phyloP scores from a whole-genome alignment of 2,888 invertebrate genomes.

The Nyleta sp. region DNA sequence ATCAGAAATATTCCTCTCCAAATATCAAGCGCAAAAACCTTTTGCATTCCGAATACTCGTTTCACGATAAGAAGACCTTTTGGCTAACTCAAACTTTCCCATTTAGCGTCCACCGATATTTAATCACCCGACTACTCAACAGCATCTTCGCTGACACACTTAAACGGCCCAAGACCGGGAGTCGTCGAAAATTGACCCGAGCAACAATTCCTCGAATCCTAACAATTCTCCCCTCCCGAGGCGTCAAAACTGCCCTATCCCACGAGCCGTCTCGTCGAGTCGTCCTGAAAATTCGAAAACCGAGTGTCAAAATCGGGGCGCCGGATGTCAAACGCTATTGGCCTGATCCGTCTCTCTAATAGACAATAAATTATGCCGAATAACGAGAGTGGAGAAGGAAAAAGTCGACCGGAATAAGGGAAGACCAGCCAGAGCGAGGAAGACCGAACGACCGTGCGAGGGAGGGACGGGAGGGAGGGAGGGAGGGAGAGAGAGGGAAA shows the following conservation, averaged over 20 bases:
- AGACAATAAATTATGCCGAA: slow-evolving; percentile 51
- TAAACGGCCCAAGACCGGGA: too few relatives aligned
- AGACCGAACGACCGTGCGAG: not conserved
- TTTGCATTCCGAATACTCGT: too few relatives aligned
- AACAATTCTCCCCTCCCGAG: not conserved
- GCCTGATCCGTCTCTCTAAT: slow-evolving; percentile 11
- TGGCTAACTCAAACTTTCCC: too few relatives aligned
- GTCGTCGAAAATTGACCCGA: too few relatives aligned
- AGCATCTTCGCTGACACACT: too few relatives aligned
- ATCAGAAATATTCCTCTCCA: too few relatives aligned
- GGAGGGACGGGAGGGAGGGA: slow-evolving; percentile 38
- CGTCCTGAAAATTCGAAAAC: slow-evolving; percentile 18
- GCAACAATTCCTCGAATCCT: too few relatives aligned
- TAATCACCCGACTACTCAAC: too few relatives aligned
- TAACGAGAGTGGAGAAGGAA: slow-evolving; percentile 42
- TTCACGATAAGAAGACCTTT: too few relatives aligned
- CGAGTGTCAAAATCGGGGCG: slow-evolving; percentile 4
- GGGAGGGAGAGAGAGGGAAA: slow-evolving; percentile 57
- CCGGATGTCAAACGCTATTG: slow-evolving; percentile 41
- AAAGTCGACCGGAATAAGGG: slow-evolving; percentile 21
- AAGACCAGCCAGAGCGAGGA: too few relatives aligned
- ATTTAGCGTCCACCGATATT: too few relatives aligned
- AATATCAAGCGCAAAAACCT: too few relatives aligned
- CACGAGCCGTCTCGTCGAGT: slow-evolving; percentile 33
- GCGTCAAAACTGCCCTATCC: slow-evolving; percentile 10